A percentile compares a stretch with the other conserved stretches of the same genome.
These are phyloP conservation scores for Centropyge bicolor DNA, from an alignment of 2,797 vertebrate species.

Conservation along the genomic window DNA sequence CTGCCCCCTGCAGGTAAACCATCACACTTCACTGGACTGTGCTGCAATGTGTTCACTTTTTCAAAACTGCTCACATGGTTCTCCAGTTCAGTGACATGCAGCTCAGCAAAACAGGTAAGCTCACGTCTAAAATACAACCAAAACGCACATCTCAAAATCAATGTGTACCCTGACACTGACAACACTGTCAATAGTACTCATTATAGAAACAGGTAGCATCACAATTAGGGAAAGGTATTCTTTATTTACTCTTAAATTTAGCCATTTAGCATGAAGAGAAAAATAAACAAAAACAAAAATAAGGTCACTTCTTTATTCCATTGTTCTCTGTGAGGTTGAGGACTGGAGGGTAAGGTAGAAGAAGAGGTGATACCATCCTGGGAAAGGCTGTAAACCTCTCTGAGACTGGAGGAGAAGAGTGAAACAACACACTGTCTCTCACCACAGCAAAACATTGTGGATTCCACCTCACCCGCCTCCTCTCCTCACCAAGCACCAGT, in stretches of 20 bases:
- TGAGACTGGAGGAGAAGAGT: not conserved
- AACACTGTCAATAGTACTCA: not conserved
- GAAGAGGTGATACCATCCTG: not conserved
- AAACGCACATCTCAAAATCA: not conserved
- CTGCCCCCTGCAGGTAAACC: conserved; percentile 41
- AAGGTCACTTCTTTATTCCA: not conserved
- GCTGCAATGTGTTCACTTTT: no score
- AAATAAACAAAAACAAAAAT: not conserved
- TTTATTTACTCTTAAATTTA: not conserved
- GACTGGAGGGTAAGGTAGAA: not conserved
- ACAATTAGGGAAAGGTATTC: not conserved
- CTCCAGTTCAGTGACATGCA: no score
- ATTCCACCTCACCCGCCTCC: not conserved
- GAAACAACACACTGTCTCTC: not conserved
- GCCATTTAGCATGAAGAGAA: not conserved
- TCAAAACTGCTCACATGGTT: no score
- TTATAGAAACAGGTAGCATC: not conserved
- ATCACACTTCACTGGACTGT: not conserved
- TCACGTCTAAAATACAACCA: not conserved
- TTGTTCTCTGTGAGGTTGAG: not conserved
- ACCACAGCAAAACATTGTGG: not conserved
- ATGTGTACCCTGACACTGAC: not conserved
- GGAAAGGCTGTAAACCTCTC: not conserved
- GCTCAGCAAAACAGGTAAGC: not conserved
- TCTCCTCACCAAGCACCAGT: no score